A percentile compares a stretch with the other conserved stretches of the same genome.
Conservation (phyloP, 2,888 invertebrate genomes). For the Mythimna vitellina region DNA sequence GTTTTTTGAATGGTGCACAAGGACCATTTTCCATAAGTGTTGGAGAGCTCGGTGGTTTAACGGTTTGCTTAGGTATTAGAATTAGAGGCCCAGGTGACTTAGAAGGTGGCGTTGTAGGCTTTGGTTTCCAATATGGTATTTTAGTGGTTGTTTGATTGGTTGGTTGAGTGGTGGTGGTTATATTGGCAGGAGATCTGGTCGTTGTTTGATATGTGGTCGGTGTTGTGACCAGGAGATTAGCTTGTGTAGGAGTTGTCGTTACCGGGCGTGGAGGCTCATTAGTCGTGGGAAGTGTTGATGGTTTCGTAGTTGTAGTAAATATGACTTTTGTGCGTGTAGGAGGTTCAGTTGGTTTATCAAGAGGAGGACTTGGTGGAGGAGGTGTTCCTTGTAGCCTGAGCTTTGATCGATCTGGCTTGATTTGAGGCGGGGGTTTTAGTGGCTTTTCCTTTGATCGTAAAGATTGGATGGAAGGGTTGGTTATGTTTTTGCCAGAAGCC, state of each 20-base stretch:
- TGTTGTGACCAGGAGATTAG: slow-evolving; percentile 2
- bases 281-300: not conserved
- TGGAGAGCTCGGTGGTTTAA: not conserved
- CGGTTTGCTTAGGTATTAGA: slow-evolving; percentile 1
- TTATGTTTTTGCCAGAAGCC: not conserved
- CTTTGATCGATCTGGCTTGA: not conserved
- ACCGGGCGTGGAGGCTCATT: not conserved
- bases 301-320: not conserved
- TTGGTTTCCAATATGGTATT: slow-evolving; percentile 26
- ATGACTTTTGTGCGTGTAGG: not conserved
- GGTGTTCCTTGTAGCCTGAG: not conserved
- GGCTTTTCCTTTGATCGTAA: not conserved
- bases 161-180: slow-evolving; percentile 11
- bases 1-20: slow-evolving; percentile 28
- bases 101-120: not conserved
- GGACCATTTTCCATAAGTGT: slow-evolving; percentile 18
- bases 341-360: not conserved
- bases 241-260: not conserved
- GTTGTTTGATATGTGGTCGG: not conserved
- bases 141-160: slow-evolving; percentile 13
- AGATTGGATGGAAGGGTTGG: not conserved
- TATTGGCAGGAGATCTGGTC: not conserved
- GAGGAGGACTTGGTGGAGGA: not conserved
- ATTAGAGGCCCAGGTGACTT: slow-evolving; percentile 1
- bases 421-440: not conserved